Base-by-base conservation (phyloP, 1,140 invertebrate genomes). In the Glomeris maerens region DNA sequence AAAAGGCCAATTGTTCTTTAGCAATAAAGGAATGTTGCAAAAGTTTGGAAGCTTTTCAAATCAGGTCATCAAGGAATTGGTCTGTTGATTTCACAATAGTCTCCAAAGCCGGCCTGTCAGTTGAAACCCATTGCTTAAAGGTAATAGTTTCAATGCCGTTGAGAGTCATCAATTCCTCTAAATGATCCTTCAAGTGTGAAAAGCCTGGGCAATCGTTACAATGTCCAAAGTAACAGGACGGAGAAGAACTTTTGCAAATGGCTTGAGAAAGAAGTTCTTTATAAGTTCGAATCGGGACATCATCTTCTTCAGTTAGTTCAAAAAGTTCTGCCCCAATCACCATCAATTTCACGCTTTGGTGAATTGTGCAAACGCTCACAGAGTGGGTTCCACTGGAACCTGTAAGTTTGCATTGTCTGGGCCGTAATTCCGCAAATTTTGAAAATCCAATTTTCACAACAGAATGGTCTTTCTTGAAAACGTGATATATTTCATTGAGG, bases 301-400 rank as follows among this genome's bases (percentile, higher is more conserved):
- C 20, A 31, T n/a, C n/a, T n/a, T 40, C 29, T 46, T 7, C 20
- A 27, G 42, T 50, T 13, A 50, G 17, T 2, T 50, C 3, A 3
- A 14, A 13, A 3, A 51, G 3, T n/a, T 42, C 29, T 21, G 47
- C n/a, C n/a, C n/a, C n/a, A n/a, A n/a, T n/a, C n/a, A n/a, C n/a
- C n/a, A 60, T 56, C n/a, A 62, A 47, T 52, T 55, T 56, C 27
- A 60, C 49, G 40, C 62, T 57, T 41, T 57, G 50, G 27, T 57
- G 56, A 20, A 44, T 46, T 5, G 22, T 27, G 28, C 55, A 57
- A 26, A 59, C 53, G 40, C 57, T 56, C 41, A 61, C 60, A 44
- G 36, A 54, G 51, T 63, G 59, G 5, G 5, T 27, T 5, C 45
- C 45, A 27, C 10, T 4, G 22, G 45, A 21, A 4, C 45, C 22